Evolutionary conservation across 2,113 vertebrate genomes (phyloP).

Genomic region (Patagioenas fasciata): DNA sequence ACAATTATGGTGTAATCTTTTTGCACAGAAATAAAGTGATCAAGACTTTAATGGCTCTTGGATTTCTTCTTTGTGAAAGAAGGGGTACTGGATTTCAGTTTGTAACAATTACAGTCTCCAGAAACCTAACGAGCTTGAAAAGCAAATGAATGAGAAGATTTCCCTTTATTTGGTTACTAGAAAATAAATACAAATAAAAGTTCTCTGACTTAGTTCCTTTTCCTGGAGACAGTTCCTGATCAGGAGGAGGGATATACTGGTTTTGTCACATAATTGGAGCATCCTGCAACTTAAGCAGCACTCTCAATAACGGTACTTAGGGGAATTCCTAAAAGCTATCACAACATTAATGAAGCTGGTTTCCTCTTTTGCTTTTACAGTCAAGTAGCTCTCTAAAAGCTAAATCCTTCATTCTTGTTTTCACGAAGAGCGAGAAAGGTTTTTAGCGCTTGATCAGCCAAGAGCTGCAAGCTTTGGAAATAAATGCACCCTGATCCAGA

Average conservation of each 20-base stretch:
- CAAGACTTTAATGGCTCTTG: background rate
- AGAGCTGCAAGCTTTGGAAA: conserved; percentile 9
- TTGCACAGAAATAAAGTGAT: background rate
- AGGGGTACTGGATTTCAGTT: background rate
- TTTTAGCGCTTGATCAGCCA: conserved; percentile 33
- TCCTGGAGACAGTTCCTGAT: background rate
- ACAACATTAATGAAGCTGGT: conserved; percentile 41
- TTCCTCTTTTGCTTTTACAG: conserved; percentile 56
- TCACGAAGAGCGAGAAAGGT: conserved; percentile 1
- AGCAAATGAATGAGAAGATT: conserved; percentile 20
- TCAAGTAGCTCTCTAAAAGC: conserved; percentile 39
- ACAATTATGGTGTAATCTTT: background rate
- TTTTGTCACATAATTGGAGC: conserved; percentile 21
- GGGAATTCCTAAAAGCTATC: conserved; percentile 48
- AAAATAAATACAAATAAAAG: conserved; percentile 33
- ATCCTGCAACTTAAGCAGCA: conserved; percentile 24
- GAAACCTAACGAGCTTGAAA: background rate
- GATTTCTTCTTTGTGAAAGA: background rate
- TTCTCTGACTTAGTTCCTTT: background rate
- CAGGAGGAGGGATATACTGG: background rate
- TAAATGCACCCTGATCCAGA: background rate
- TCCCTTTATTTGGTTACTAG: conserved; percentile 12
- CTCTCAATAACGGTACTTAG: conserved; percentile 25
- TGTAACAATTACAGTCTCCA: background rate
- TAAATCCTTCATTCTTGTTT: conserved; percentile 37